Evolutionary conservation across 2,113 vertebrate species (phyloP).

Genomic region (Picathartes gymnocephalus): DNA sequence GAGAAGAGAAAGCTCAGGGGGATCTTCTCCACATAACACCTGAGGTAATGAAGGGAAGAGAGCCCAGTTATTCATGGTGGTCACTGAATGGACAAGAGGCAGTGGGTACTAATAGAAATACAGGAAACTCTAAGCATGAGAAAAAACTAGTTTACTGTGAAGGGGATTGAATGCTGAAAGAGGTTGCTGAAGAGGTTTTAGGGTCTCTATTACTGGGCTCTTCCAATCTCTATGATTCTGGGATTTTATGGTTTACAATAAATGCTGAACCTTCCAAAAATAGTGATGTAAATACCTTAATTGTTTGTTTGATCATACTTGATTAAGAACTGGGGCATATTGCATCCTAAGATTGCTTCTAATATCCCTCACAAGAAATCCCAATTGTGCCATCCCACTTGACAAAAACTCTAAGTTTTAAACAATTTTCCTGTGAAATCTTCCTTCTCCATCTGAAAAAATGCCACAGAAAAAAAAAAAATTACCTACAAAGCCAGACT

Average conservation of each 20-base stretch:
- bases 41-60: background rate
- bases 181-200: background rate
- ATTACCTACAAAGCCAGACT: background rate
- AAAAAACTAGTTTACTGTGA: background rate
- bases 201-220: background rate
- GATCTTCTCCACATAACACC: background rate
- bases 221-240: background rate
- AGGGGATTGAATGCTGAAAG: background rate
- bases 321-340: background rate
- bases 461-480: fast-evolving
- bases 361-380: background rate
- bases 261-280: background rate
- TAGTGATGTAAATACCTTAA: background rate
- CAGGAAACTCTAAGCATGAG: background rate
- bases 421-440: background rate
- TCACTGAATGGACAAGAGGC: background rate
- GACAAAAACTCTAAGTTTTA: background rate
- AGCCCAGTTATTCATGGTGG: background rate
- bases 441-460: background rate
- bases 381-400: background rate
- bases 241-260: background rate
- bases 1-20: background rate
- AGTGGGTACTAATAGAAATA: background rate
- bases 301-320: background rate
- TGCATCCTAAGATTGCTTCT: background rate